Conservation (phyloP, 92 coral and sea anemone species). For the Paramuricea clavata region DNA sequence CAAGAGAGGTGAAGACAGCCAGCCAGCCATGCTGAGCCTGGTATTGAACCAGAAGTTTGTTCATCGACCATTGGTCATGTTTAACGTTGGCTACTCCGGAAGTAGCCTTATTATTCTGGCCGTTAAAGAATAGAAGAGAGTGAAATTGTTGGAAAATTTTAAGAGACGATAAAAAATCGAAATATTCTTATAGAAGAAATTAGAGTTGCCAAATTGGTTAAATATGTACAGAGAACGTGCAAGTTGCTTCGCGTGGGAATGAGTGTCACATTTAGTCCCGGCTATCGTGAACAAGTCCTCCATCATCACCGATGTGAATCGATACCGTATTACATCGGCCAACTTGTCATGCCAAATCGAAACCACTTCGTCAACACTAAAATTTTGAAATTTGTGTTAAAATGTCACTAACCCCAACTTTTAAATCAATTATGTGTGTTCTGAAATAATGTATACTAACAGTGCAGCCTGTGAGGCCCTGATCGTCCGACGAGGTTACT, state of each 20-base stretch:
- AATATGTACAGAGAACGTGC: background rate
- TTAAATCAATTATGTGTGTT: background rate
- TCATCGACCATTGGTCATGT: background rate
- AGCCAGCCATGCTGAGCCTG: background rate
- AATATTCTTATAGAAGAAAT: conserved; percentile 26
- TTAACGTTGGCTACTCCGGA: background rate
- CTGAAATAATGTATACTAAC: background rate
- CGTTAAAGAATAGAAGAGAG: background rate
- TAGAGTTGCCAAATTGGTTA: conserved; percentile 7
- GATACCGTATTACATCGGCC: no score
- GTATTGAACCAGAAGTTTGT: background rate
- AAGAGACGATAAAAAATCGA: background rate
- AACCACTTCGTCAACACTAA: background rate
- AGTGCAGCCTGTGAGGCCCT: no score
- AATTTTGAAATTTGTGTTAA: background rate
- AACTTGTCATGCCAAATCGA: background rate
- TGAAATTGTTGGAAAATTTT: background rate
- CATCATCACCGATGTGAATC: no score
- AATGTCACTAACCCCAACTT: background rate
- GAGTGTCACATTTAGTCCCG: no score
- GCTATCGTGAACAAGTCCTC: no score
- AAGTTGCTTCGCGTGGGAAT: background rate
- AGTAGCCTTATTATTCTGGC: background rate
- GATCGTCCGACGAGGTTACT: no score
- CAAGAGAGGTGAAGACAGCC: background rate